phyloP scores from a whole-genome alignment of 2,888 invertebrate species.

The Seira sanloemensis region DNA sequence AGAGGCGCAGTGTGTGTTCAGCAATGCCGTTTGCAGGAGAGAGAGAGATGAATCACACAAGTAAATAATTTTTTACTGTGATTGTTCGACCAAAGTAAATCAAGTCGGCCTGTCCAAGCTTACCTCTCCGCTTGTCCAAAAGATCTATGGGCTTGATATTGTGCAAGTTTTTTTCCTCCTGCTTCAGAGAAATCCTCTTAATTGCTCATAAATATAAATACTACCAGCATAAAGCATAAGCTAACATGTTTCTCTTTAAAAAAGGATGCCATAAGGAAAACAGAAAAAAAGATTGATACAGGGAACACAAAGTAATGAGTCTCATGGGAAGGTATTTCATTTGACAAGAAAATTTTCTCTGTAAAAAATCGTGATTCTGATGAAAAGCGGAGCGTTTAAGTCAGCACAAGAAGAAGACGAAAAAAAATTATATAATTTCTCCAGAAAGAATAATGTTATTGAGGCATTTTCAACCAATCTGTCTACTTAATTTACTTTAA shows the following conservation, averaged over 20 bases:
- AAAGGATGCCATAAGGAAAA: not conserved
- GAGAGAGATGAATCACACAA: constrained; percentile 33
- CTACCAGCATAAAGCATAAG: constrained; percentile 49
- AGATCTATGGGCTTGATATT: constrained; percentile 64
- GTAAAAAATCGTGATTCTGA: not conserved
- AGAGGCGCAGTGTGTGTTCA: not conserved
- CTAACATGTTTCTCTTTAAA: not conserved
- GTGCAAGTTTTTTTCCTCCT: constrained; percentile 40
- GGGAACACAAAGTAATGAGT: constrained; percentile 7
- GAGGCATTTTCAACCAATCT: not conserved
- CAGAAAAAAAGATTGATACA: constrained; percentile 7
- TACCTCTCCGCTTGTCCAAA: constrained; percentile 57
- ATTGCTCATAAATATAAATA: constrained; percentile 65
- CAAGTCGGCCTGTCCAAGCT: constrained; percentile 59
- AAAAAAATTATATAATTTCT: not conserved
- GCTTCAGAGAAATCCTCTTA: constrained; percentile 55
- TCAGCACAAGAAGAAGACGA: not conserved
- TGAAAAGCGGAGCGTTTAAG: not conserved
- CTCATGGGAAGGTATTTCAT: constrained; percentile 15
- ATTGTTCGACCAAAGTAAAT: constrained; percentile 62
- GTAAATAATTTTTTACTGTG: constrained; percentile 49
- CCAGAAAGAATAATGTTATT: not conserved
- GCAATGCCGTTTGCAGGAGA: constrained; percentile 13
- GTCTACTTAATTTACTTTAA: not conserved
- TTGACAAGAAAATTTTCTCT: not conserved